phyloP scores from a whole-genome alignment of 2,888 invertebrate genomes.

The Saturnia pavonia region DNA sequence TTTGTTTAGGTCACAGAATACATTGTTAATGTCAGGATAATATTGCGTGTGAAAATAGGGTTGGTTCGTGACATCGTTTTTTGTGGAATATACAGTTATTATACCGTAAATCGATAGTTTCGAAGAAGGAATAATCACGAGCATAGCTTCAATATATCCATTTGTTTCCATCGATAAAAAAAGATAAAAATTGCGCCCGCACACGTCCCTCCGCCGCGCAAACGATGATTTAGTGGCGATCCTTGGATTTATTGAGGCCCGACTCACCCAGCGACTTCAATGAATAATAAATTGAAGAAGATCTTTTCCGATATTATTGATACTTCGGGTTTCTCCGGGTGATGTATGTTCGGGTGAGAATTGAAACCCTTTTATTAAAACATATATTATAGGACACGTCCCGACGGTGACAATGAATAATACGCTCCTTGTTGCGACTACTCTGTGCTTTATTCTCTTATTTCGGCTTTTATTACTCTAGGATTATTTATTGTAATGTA shows the following conservation, averaged over 20 bases:
- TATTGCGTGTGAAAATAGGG: constrained; percentile 37
- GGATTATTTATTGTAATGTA: constrained; percentile 67
- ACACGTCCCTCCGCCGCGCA: constrained; percentile 57
- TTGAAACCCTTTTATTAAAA: constrained; percentile 81
- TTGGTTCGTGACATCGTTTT: constrained; percentile 30
- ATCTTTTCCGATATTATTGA: constrained; percentile 77
- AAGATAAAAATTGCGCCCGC: constrained; percentile 59
- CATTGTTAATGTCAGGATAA: constrained; percentile 60
- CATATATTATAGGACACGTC: constrained; percentile 79
- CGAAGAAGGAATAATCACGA: constrained; percentile 28
- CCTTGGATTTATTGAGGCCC: constrained; percentile 71
- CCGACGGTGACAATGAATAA: constrained; percentile 77
- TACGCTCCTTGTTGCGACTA: constrained; percentile 75
- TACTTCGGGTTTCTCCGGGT: constrained; percentile 69
- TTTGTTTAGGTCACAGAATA: constrained; percentile 65
- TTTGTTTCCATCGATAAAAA: constrained; percentile 57
- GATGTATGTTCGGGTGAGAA: constrained; percentile 75
- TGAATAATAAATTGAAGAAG: constrained; percentile 78
- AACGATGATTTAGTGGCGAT: constrained; percentile 76
- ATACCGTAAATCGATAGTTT: constrained; percentile 13
- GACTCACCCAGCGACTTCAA: constrained; percentile 68
- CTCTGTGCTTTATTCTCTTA: constrained; percentile 62
- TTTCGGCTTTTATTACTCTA: constrained; percentile 72
- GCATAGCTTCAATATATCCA: constrained; percentile 47
- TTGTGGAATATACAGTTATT: neutral